Base-by-base conservation (phyloP, 2,113 vertebrate genomes). In the Dicrurus megarhynchus region DNA sequence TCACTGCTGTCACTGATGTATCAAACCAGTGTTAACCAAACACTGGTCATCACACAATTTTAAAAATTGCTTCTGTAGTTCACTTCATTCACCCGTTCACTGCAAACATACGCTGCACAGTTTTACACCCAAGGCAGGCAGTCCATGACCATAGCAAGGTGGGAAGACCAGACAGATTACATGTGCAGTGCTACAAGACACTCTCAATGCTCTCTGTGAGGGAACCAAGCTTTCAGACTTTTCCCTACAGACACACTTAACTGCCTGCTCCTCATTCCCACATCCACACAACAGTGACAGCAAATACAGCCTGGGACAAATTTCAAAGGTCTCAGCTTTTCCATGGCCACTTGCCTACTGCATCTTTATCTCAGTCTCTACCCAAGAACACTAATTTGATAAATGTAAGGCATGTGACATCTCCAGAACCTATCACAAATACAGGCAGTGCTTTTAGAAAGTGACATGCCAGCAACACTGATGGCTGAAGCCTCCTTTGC, bases 41-140 rank as follows among this genome's bases (percentile, higher is more conserved):
- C 47, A 59, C 21, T 17, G 21, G 30, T 32, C 32, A 80, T 7
- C 27, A 42, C 27, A n/a, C 33, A 52, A 33, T 71, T 60, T 75
- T 44, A 13, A 65, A 67, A 84, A 81, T n/a, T 3, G 50, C 16
- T 70, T 84, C 60, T 28, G 5, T 61, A 41, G 53, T 37, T 63
- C 77, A 47, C 49, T 90, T 56, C 32, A 21, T 41, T 21, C 50
- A n/a, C 32, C 20, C 30, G 61, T 10, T 46, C 47, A 64, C 44
- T 65, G 37, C 37, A 74, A 39, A 37, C 2, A 3, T 20, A 56
- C 6, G 13, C 8, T 19, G 63, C 67, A 33, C 0, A 0, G 32
- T 70, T 80, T 64, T 53, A 57, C 39, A 84, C 26, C 70, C 69
- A 19, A 70, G 69, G 47, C 59, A 92, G 49, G 68, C 35, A 81